Conservation (phyloP, 2,888 invertebrate genomes). For the Trachelus troglodyta region DNA sequence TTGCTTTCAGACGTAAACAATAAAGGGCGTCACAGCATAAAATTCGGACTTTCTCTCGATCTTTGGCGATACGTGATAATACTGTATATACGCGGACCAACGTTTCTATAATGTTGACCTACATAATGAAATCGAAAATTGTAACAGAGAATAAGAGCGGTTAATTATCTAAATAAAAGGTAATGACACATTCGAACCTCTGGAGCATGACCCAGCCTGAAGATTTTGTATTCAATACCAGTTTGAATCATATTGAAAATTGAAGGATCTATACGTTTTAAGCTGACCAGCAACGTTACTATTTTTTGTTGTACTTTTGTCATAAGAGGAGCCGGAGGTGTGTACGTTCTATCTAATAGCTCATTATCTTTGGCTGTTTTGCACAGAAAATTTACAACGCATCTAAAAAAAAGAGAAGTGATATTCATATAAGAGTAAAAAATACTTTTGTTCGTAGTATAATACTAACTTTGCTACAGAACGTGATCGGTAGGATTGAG, state of each 20-base stretch:
- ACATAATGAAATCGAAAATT: conserved; percentile 19
- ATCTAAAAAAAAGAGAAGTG: conserved; percentile 36
- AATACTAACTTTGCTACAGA: conserved; percentile 47
- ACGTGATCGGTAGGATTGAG: conserved; percentile 29
- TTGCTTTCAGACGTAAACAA: conserved; percentile 59
- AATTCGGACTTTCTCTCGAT: conserved; percentile 64
- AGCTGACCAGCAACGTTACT: conserved; percentile 57
- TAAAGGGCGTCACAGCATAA: conserved; percentile 67
- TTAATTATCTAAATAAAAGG: background rate
- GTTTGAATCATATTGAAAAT: conserved; percentile 39
- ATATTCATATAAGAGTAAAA: background rate
- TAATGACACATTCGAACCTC: conserved; percentile 6
- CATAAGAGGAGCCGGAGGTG: conserved; percentile 67
- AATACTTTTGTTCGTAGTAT: background rate
- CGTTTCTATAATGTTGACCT: conserved; percentile 30
- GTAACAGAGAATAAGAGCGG: background rate
- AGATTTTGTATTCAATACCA: conserved; percentile 51
- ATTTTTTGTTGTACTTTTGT: conserved; percentile 64
- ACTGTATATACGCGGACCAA: conserved; percentile 47
- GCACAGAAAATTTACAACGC: conserved; percentile 42
- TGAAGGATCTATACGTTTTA: conserved; percentile 51
- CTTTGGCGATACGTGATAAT: conserved; percentile 56
- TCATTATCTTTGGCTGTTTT: conserved; percentile 39
- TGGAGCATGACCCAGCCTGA: conserved; percentile 32
- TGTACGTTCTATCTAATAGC: conserved; percentile 56